These are phyloP conservation scores for Chrysopilus asiliformis DNA, from an alignment of 2,888 invertebrate species.

Conservation along the genomic window DNA sequence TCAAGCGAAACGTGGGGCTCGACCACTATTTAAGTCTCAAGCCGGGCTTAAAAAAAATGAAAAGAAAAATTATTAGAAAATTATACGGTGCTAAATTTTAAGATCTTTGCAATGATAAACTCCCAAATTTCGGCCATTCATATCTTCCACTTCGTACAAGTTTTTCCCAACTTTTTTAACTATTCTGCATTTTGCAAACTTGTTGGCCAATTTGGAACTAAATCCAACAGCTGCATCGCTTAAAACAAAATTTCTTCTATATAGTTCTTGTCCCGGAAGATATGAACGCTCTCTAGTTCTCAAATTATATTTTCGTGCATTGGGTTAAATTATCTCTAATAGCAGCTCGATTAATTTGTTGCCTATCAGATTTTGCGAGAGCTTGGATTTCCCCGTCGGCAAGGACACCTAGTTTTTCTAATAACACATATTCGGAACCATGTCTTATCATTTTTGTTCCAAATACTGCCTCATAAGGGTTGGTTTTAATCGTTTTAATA, in stretches of 20 bases:
- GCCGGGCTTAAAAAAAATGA: no score
- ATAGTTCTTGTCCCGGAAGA: neutral
- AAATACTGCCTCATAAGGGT: slow-evolving; percentile 17
- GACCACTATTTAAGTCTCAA: no score
- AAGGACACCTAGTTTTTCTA: slow-evolving; percentile 1
- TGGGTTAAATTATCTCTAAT: neutral
- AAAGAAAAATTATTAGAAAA: no score
- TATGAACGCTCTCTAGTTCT: neutral
- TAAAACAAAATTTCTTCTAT: slow-evolving; percentile 1
- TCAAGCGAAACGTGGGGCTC: no score
- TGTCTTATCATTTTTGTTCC: no score
- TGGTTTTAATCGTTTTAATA: slow-evolving; percentile 17
- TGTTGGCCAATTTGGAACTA: slow-evolving; percentile 1
- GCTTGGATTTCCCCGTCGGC: no score
- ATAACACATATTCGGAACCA: slow-evolving; percentile 5
- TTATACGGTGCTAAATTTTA: no score
- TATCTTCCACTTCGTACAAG: no score
- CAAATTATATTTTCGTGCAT: neutral
- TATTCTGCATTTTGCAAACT: neutral
- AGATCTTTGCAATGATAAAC: no score
- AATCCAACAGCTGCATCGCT: neutral
- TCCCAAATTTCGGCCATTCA: no score
- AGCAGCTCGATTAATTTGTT: neutral
- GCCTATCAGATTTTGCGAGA: neutral
- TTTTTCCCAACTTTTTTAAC: neutral